Evolutionary conservation across 2,888 invertebrate genomes (phyloP), one percentile per base, ranked within the genome.

Genomic region (Adelognathus sp.): DNA sequence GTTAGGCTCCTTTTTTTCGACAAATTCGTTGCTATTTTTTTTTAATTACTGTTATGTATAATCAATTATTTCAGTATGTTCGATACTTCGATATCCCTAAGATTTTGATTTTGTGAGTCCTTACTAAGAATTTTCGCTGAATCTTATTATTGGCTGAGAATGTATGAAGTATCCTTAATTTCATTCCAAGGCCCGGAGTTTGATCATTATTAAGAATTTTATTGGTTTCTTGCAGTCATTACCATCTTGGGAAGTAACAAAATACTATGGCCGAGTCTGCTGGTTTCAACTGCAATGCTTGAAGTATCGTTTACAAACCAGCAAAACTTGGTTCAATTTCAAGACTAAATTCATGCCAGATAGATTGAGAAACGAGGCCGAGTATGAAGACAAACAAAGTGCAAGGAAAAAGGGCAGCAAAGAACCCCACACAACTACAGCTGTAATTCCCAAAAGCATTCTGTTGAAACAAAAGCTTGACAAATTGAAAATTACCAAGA

Each of bases 211-310:
- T n/a, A 24, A 29, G 29, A 50, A 27, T 3, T 41, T 46, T 31
- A n/a, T 58, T 41, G 2, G 27, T 61, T 39, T 33, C 18, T 83
- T 76, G 18, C 31, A 87, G 86, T 80, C 84, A 29, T 46, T 87
- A 41, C 87, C 87, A 46, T 79, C 87, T 52, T 87, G 87, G 87
- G 87, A 87, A 83, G 80, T 85, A 29, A 87, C 86, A 33, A 87
- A 87, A 81, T 86, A 87, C 78, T 87, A 87, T 33, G 87, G 87
- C 44, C 83, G 83, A 70, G 84, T 86, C 14, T 83, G 84, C 74
- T 72, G 83, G 44, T 85, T 85, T 82, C 86, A 87, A 81, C 67
- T 87, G 39, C 81, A 84, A 64, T 86, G 85, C 56, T 60, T 86
- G 33, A 87, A 87, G 71, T 85, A 87, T 69, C 82, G 78, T 63